Evolutionary conservation across 2,888 invertebrate species (phyloP).

Genomic region (Dusona sp.): DNA sequence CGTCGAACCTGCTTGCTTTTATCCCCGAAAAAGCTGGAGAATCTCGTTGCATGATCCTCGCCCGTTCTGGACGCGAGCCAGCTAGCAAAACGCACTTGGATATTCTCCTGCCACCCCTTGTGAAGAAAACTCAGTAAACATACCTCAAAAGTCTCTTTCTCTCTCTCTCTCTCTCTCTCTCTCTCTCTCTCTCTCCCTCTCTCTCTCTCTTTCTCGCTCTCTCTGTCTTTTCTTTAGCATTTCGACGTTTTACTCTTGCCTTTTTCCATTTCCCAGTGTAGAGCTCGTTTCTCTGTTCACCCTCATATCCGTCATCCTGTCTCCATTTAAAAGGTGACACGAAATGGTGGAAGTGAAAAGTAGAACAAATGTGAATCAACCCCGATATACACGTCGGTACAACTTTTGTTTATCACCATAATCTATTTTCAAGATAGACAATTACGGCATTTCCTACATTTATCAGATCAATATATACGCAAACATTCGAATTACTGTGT

Average conservation of each 20-base stretch:
- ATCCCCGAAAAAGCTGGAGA: conserved; percentile 23
- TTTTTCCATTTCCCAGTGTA: conserved; percentile 4
- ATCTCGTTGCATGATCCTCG: conserved; percentile 31
- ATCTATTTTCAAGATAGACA: not conserved
- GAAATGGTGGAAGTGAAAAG: conserved; percentile 12
- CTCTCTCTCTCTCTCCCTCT: conserved; percentile 1
- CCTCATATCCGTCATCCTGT: conserved; percentile 6
- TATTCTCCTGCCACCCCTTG: conserved; percentile 27
- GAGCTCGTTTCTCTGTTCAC: conserved; percentile 11
- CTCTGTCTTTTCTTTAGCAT: conserved; percentile 15
- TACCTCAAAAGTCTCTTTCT: conserved; percentile 1
- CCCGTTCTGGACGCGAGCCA: conserved; percentile 56
- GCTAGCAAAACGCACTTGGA: conserved; percentile 48
- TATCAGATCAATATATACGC: not conserved
- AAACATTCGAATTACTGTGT: not conserved
- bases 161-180: conserved; percentile 2
- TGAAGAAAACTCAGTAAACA: conserved; percentile 41
- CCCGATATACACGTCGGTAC: not conserved
- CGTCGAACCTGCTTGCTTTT: conserved; percentile 5
- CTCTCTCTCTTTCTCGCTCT: not conserved
- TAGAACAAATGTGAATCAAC: conserved; percentile 6
- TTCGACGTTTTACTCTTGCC: conserved; percentile 3
- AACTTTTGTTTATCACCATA: not conserved
- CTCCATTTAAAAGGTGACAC: not conserved
- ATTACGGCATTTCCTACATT: not conserved